A percentile compares a stretch with the other conserved stretches of the same genome.
phyloP scores from a whole-genome alignment of 2,797 vertebrate genomes.

The Siniperca obscura region DNA sequence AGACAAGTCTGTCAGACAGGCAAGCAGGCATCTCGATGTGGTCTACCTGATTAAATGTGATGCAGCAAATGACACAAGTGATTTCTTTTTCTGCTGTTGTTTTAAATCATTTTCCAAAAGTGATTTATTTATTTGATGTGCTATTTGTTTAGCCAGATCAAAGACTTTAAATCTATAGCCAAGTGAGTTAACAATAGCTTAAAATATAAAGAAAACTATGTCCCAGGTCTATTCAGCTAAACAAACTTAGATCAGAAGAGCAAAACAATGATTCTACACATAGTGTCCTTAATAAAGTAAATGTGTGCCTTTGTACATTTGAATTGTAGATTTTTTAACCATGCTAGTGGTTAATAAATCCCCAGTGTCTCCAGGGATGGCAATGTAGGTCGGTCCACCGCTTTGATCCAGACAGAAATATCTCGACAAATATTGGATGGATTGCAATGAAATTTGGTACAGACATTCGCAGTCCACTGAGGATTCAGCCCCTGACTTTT shows the following conservation, averaged over 20 bases:
- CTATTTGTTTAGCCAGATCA: background rate
- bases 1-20: background rate
- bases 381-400: no score
- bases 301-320: background rate
- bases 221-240: background rate
- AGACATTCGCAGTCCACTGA: no score
- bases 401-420: no score
- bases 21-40: no score
- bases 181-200: background rate
- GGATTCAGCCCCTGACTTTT: background rate
- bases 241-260: background rate
- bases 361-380: no score
- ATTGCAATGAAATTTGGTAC: no score
- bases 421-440: no score
- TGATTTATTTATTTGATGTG: background rate
- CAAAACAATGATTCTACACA: background rate
- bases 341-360: no score
- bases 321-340: background rate
- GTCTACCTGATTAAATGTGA: background rate
- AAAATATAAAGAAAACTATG: background rate
- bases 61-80: background rate
- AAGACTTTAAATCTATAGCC: background rate
- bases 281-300: background rate
- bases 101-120: background rate
- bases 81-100: background rate